phyloP scores from a whole-genome alignment of 2,888 invertebrate species.

The Heliconius hortense region DNA sequence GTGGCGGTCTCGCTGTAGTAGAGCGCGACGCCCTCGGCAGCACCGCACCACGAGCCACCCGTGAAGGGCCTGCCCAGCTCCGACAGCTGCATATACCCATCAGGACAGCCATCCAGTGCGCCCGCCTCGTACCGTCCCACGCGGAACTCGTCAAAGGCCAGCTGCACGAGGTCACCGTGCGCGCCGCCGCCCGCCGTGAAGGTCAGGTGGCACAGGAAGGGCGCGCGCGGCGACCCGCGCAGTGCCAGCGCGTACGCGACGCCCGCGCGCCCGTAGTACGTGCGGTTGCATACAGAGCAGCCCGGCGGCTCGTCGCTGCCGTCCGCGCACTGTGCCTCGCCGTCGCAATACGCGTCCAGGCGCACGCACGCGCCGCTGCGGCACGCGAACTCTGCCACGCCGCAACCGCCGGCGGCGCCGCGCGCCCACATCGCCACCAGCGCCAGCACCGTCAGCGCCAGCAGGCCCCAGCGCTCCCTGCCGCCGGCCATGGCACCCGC shows the following conservation, averaged over 20 bases:
- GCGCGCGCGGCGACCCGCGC: slow-evolving; percentile 88
- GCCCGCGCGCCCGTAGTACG: slow-evolving; percentile 94
- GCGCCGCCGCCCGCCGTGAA: slow-evolving; percentile 94
- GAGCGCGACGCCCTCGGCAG: slow-evolving; percentile 89
- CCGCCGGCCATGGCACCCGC: neutral
- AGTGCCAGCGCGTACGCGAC: slow-evolving; percentile 90
- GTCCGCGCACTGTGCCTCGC: slow-evolving; percentile 91
- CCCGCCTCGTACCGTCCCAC: slow-evolving; percentile 90
- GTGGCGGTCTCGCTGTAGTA: slow-evolving; percentile 96
- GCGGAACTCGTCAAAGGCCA: slow-evolving; percentile 94
- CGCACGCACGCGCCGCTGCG: slow-evolving; percentile 89
- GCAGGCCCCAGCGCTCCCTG: slow-evolving; percentile 23
- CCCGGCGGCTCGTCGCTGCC: slow-evolving; percentile 91
- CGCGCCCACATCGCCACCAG: slow-evolving; percentile 60
- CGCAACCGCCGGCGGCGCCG: slow-evolving; percentile 64
- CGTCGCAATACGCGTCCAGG: slow-evolving; percentile 93
- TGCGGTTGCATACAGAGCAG: slow-evolving; percentile 94
- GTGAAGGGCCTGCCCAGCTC: slow-evolving; percentile 93
- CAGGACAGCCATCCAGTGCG: slow-evolving; percentile 89
- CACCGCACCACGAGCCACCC: slow-evolving; percentile 95
- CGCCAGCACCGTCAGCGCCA: slow-evolving; percentile 30
- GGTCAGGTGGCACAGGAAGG: slow-evolving; percentile 94
- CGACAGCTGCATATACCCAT: slow-evolving; percentile 93
- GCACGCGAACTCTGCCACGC: slow-evolving; percentile 67
- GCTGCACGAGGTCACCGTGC: slow-evolving; percentile 94